These are phyloP conservation scores for Dipodomys merriami DNA, from an alignment of 2,113 vertebrate genomes.

Conservation along the genomic window DNA sequence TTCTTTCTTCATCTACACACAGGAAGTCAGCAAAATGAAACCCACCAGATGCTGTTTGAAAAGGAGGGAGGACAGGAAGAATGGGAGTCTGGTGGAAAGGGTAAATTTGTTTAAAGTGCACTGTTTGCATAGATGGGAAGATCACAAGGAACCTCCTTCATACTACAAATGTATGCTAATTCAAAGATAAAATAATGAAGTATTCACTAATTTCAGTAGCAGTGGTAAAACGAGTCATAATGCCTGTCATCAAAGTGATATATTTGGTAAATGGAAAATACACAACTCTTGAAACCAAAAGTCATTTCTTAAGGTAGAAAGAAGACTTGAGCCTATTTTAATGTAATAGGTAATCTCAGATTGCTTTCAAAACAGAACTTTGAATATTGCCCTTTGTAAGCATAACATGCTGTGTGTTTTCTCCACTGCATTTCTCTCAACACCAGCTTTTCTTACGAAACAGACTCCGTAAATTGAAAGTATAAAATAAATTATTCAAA, in stretches of 20 bases:
- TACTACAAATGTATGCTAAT: too few relatives aligned
- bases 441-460: slow-evolving; percentile 18
- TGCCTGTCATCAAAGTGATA: neutral
- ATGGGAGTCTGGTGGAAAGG: too few relatives aligned
- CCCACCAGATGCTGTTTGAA: too few relatives aligned
- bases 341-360: slow-evolving; percentile 24
- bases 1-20: neutral
- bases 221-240: neutral
- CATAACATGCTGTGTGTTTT: neutral
- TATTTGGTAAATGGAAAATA: slow-evolving; percentile 1
- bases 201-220: neutral
- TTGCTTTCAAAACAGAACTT: slow-evolving; percentile 51
- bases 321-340: slow-evolving; percentile 53
- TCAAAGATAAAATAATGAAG: too few relatives aligned
- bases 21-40: too few relatives aligned
- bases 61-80: too few relatives aligned
- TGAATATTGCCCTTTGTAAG: slow-evolving; percentile 43
- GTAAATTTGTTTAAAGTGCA: too few relatives aligned
- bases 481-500: slow-evolving; percentile 56
- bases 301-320: slow-evolving; percentile 48
- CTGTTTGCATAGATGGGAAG: too few relatives aligned
- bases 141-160: too few relatives aligned
- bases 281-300: slow-evolving; percentile 21
- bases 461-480: slow-evolving; percentile 18
- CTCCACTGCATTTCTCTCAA: slow-evolving; percentile 14